A percentile compares a stretch with the other conserved stretches of the same genome.
Conservation (phyloP, 1,140 invertebrate species). For the Panulirus ornatus region DNA sequence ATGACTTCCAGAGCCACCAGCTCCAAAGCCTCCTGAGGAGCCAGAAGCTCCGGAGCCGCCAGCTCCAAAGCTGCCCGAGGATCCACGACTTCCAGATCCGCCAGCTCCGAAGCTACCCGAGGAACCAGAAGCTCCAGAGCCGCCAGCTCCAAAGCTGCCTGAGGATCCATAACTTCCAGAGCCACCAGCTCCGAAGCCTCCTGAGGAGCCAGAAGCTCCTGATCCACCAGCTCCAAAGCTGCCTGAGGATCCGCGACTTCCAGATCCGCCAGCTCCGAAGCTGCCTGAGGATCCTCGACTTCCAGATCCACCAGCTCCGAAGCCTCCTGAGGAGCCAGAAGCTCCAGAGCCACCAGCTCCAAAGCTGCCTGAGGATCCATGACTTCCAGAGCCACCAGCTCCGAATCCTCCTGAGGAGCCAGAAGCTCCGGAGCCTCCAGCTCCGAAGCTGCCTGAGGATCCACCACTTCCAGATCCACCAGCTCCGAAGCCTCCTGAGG, state of each 20-base stretch:
- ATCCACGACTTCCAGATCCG: neutral
- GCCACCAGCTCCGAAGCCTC: neutral
- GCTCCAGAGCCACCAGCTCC: neutral
- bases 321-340: neutral
- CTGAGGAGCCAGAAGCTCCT: neutral
- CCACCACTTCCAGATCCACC: neutral
- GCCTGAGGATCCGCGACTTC: neutral
- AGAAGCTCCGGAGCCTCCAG: too few relatives aligned
- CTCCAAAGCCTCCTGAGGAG: conserved; percentile 1
- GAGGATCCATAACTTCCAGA: neutral
- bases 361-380: neutral
- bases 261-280: neutral
- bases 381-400: neutral
- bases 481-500: too few relatives aligned
- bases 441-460: neutral
- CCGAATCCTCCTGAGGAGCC: neutral
- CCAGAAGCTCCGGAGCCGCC: too few relatives aligned
- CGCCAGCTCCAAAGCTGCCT: neutral
- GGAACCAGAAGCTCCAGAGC: neutral
- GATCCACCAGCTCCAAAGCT: neutral
- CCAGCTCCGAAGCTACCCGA: neutral
- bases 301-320: neutral
- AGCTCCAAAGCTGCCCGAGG: neutral
- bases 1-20: neutral
- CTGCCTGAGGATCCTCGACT: neutral